These are phyloP conservation scores for Bubo blakistoni DNA, from an alignment of 2,113 vertebrate genomes.

Conservation along the genomic window DNA sequence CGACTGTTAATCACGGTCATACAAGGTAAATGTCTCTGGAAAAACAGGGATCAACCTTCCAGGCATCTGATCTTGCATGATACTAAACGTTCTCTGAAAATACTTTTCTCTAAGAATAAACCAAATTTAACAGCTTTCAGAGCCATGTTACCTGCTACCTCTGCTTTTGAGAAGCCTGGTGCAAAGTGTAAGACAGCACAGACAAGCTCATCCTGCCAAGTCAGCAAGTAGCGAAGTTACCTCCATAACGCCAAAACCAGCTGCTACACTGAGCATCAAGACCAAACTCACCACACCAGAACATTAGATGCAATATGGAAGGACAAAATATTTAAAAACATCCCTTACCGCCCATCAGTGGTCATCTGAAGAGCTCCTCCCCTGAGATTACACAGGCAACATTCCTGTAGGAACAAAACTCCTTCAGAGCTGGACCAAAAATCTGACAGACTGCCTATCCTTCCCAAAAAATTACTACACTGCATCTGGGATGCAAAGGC, in stretches of 20 bases:
- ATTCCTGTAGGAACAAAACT: constrained; percentile 78
- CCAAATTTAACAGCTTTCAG: not conserved
- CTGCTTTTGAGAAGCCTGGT: not conserved
- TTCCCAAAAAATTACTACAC: accelerated
- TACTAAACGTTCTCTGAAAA: not conserved
- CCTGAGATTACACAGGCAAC: constrained; percentile 91
- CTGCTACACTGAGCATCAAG: not conserved
- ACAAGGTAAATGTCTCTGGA: not conserved
- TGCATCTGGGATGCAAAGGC: not conserved
- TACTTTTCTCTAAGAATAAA: not conserved
- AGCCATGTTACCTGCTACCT: too few species aligned
- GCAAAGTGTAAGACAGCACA: not conserved
- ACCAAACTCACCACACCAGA: not conserved
- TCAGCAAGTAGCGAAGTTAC: accelerated
- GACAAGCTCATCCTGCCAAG: not conserved
- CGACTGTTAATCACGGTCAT: not conserved
- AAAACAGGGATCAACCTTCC: not conserved
- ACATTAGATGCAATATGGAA: not conserved
- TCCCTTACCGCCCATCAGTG: constrained; percentile 82
- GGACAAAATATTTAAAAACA: not conserved
- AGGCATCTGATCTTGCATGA: not conserved
- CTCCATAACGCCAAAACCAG: not conserved
- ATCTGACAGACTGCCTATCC: not conserved
- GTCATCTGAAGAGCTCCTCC: constrained; percentile 93
- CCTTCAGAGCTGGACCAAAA: not conserved